A percentile compares a stretch with the other conserved stretches of the same genome.
These are phyloP conservation scores for Pomatostomus ruficeps DNA, from an alignment of 2,113 vertebrate genomes.

Conservation along the genomic window DNA sequence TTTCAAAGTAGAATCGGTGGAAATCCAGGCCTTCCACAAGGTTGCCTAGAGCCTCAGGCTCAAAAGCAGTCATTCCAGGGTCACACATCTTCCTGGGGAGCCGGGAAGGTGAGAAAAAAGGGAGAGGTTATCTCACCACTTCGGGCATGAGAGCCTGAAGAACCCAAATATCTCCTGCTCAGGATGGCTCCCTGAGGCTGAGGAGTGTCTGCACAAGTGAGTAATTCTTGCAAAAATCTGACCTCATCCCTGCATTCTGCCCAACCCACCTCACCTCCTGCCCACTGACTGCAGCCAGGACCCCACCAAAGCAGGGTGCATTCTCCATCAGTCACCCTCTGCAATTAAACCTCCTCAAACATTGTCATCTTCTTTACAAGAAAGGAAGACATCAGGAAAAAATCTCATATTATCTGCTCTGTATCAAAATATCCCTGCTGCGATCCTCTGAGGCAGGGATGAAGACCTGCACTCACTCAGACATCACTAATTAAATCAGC, in stretches of 20 bases:
- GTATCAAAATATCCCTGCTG: neutral
- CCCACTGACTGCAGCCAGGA: neutral
- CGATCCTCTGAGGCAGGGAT: neutral
- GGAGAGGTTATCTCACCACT: neutral
- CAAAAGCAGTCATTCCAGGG: constrained; percentile 94
- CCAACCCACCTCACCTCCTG: neutral
- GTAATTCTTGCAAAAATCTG: neutral
- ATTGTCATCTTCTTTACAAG: neutral
- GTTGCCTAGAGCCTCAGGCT: constrained; percentile 95
- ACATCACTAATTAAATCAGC: constrained; percentile 5
- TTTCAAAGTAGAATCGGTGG: constrained; percentile 99
- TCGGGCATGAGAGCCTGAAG: neutral
- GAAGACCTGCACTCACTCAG: neutral
- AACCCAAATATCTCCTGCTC: rapidly evolving
- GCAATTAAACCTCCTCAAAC: neutral
- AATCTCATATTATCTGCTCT: neutral
- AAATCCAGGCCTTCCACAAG: constrained; percentile 97
- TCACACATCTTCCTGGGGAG: constrained; percentile 95
- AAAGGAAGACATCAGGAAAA: neutral
- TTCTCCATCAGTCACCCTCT: neutral
- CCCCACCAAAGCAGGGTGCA: neutral
- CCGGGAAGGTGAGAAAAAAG: neutral
- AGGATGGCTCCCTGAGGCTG: neutral
- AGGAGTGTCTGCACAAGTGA: neutral
- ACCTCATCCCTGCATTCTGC: neutral